Evolutionary conservation across 2,888 invertebrate species (phyloP), one percentile per base, ranked within the genome.

Genomic region (Mythimna vitellina): DNA sequence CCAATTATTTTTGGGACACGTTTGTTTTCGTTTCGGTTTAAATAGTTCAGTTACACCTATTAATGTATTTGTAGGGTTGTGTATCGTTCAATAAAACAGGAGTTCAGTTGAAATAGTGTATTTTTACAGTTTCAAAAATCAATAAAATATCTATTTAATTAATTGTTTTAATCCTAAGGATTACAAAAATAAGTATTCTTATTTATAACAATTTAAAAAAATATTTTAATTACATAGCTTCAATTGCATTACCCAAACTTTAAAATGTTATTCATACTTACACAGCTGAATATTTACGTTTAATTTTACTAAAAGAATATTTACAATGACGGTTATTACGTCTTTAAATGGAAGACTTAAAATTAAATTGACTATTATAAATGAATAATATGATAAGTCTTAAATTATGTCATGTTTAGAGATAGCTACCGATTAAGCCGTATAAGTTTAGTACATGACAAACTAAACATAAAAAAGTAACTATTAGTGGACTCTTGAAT

Each of bases 111-210:
- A 91, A 93, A 92, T 94, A 93, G 89, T 92, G 92, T 95, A 93
- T 92, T 93, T 92, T 92, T 90, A 92, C 91, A 92, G 89, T 93
- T 91, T 89, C 92, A 89, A 80, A 71, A 93, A 90, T 90, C 87
- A 90, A 92, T 92, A 92, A 89, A 90, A 89, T 89, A 89, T 80
- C 75, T 83, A 80, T 87, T 89, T 79, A 89, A 85, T 83, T 79
- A 81, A 75, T 80, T 86, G 86, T 89, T 80, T 87, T 82, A 89
- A 90, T 86, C 86, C 89, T 93, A 93, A 84, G 92, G 89, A 93
- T 95, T 95, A 96, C 90, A 95, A 95, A 96, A 95, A 95, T 95
- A 95, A 89, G 90, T 92, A 70, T 89, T 90, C 89, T 88, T 87
- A 85, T 70, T 72, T 20, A 42, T 70, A 76, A 90, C 79, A 82